phyloP scores from a whole-genome alignment of 2,113 vertebrate species.

The Cichladusa arquata region DNA sequence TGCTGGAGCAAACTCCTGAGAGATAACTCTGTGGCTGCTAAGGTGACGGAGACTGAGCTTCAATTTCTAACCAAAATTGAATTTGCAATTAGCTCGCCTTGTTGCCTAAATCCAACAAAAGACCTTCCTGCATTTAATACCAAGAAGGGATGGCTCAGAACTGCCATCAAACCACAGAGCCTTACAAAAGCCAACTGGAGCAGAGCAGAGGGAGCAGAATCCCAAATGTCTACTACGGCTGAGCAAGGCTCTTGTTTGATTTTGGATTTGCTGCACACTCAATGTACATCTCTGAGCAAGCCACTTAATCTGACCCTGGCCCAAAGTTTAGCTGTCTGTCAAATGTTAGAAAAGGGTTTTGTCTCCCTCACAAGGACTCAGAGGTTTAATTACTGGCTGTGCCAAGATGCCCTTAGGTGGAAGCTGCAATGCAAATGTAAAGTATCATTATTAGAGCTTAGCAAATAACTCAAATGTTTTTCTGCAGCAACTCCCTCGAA shows the following conservation, averaged over 20 bases:
- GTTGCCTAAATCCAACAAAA: neutral
- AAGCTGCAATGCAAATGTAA: constrained; percentile 67
- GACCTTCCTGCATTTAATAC: constrained; percentile 21
- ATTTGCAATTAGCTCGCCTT: constrained; percentile 43
- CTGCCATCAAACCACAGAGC: neutral
- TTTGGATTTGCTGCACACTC: constrained; percentile 54
- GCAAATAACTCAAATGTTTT: constrained; percentile 69
- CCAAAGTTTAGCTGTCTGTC: constrained; percentile 68
- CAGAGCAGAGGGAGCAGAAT: constrained; percentile 52
- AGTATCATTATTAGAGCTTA: constrained; percentile 61
- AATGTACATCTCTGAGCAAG: constrained; percentile 58
- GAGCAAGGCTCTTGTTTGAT: constrained; percentile 57
- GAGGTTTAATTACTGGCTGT: constrained; percentile 60
- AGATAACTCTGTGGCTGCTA: constrained; percentile 49
- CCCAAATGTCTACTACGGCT: constrained; percentile 50
- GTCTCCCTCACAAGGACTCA: constrained; percentile 31
- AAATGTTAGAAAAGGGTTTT: constrained; percentile 65
- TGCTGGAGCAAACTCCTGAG: neutral
- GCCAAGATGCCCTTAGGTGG: constrained; percentile 69
- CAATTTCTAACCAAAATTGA: neutral
- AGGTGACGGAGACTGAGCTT: neutral
- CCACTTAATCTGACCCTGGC: constrained; percentile 67
- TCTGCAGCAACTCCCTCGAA: constrained; percentile 55
- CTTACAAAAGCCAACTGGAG: constrained; percentile 43
- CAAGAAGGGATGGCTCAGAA: constrained; percentile 45